Percentiles rank a stretch among this genome's conserved stretches.
phyloP scores from a whole-genome alignment of 2,113 vertebrate genomes.

The Capreolus pygargus region DNA sequence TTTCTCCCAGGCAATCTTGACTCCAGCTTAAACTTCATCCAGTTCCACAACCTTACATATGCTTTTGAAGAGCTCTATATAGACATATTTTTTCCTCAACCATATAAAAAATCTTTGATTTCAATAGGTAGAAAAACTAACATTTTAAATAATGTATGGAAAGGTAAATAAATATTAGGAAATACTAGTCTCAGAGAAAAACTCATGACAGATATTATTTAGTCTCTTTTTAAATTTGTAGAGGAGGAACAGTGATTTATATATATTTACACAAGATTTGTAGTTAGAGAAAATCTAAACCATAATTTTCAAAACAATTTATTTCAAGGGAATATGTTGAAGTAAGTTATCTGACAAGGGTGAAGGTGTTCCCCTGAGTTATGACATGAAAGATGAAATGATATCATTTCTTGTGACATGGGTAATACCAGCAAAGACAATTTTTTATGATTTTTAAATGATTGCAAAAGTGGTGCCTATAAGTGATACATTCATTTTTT shows the following conservation, averaged over 20 bases:
- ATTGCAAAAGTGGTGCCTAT: not conserved
- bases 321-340: not conserved
- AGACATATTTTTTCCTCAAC: not conserved
- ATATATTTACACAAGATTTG: not conserved
- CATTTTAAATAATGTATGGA: not conserved
- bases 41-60: not conserved
- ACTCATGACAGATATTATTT: not conserved
- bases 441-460: slow-evolving; percentile 20
- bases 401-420: not conserved
- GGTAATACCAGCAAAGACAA: not conserved
- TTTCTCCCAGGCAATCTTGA: not conserved
- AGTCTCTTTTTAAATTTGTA: not conserved
- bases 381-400: slow-evolving; percentile 10
- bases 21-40: not conserved
- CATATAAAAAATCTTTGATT: not conserved
- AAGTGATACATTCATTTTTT: not conserved
- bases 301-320: not conserved
- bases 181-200: not conserved
- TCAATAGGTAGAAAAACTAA: not conserved
- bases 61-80: not conserved
- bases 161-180: not conserved
- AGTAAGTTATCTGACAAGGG: not conserved
- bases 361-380: not conserved
- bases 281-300: not conserved
- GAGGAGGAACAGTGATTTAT: not conserved